A percentile compares a stretch with the other conserved stretches of the same genome.
phyloP scores from a whole-genome alignment of 2,888 invertebrate species.

The Heliconius hortense region DNA sequence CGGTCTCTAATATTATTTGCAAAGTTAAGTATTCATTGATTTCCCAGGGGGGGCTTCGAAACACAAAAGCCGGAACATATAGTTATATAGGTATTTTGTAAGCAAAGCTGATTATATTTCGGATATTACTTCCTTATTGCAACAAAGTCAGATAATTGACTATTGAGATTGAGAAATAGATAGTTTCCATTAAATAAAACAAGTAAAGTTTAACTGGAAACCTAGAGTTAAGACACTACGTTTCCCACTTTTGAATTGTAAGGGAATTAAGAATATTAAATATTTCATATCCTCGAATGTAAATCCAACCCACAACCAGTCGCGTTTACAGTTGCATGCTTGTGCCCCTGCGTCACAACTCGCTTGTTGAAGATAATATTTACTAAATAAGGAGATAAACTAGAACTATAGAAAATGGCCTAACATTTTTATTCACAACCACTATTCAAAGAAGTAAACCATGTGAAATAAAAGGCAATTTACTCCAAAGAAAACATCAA shows the following conservation, averaged over 20 bases:
- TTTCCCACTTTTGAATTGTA: too few species aligned
- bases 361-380: too few species aligned
- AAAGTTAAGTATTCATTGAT: neutral
- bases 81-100: neutral
- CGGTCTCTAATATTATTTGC: neutral
- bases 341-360: too few species aligned
- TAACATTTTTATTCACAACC: neutral
- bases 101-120: neutral
- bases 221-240: too few species aligned
- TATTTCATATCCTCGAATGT: too few species aligned
- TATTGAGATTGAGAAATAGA: too few species aligned
- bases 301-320: too few species aligned
- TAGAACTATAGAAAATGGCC: neutral
- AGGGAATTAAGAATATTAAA: too few species aligned
- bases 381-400: too few species aligned
- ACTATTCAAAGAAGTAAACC: neutral
- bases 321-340: too few species aligned
- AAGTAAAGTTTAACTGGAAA: too few species aligned
- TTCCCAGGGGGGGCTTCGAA: neutral
- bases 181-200: too few species aligned
- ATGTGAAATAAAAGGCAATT: neutral
- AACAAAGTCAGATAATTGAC: neutral
- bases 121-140: neutral
- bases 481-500: neutral
- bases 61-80: neutral